phyloP scores from a whole-genome alignment of 92 coral and sea anemone genomes.

The Heliopora coerulea region DNA sequence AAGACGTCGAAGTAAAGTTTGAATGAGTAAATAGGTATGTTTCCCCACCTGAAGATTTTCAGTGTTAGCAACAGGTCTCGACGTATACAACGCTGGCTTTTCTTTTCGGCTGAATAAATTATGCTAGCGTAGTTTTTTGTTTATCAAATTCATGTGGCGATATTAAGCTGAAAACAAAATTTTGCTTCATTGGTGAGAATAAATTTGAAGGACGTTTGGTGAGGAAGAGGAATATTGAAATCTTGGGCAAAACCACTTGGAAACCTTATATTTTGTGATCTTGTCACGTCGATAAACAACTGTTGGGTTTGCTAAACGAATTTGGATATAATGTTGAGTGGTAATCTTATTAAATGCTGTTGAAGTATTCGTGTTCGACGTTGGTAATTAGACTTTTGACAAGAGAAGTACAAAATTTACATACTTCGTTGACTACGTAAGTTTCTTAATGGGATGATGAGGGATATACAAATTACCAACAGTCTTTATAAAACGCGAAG shows the following conservation, averaged over 20 bases:
- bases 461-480: not conserved
- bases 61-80: conserved; percentile 25
- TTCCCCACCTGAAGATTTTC: too few relatives aligned
- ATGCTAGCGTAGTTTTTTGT: conserved; percentile 17
- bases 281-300: not conserved
- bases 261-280: not conserved
- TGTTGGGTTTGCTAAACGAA: conserved; percentile 1
- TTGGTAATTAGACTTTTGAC: not conserved
- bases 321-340: conserved; percentile 18
- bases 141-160: conserved; percentile 16
- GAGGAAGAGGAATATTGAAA: not conserved
- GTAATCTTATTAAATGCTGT: conserved; percentile 27
- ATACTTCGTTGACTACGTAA: not conserved
- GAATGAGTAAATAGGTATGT: too few relatives aligned
- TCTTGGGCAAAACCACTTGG: not conserved
- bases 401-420: not conserved
- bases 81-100: conserved; percentile 10
- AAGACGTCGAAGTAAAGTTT: not conserved
- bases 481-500: not conserved
- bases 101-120: conserved; percentile 26
- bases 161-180: not conserved
- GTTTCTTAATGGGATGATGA: not conserved
- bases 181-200: too few relatives aligned
- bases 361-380: conserved; percentile 10
- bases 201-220: too few relatives aligned